phyloP scores from a whole-genome alignment of 2,797 vertebrate genomes.

The Sebastes alutus region DNA sequence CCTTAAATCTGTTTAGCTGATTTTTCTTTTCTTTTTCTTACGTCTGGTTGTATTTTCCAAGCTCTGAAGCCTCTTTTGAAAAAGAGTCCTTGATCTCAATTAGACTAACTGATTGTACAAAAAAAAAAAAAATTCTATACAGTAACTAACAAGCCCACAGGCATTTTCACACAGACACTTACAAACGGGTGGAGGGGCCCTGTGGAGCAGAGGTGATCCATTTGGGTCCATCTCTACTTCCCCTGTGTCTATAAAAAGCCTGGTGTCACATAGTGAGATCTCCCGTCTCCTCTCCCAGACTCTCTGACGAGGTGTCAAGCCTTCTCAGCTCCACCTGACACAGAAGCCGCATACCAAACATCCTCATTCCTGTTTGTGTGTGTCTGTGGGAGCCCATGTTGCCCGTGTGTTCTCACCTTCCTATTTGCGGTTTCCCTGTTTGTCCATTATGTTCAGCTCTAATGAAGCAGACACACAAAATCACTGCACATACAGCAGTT shows the following conservation, averaged over 20 bases:
- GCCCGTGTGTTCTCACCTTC: slow-evolving; percentile 57
- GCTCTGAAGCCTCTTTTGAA: neutral
- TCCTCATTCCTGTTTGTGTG: slow-evolving; percentile 77
- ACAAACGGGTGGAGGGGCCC: slow-evolving; percentile 35
- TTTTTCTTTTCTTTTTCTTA: neutral
- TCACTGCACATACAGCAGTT: neutral
- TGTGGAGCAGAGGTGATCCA: slow-evolving; percentile 51
- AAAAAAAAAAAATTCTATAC: neutral
- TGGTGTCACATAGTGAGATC: slow-evolving; percentile 69
- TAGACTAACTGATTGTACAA: neutral
- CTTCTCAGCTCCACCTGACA: slow-evolving; percentile 74
- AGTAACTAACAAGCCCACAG: slow-evolving; percentile 10
- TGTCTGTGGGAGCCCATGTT: slow-evolving; percentile 38
- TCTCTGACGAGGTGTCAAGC: slow-evolving; percentile 80
- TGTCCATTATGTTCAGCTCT: slow-evolving; percentile 30
- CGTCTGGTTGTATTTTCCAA: neutral
- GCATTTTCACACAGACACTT: slow-evolving; percentile 17
- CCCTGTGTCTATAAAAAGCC: slow-evolving; percentile 74
- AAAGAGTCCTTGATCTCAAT: neutral
- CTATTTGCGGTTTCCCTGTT: slow-evolving; percentile 50
- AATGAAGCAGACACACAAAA: slow-evolving; percentile 3
- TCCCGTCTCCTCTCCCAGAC: slow-evolving; percentile 67
- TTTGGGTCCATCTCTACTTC: slow-evolving; percentile 61
- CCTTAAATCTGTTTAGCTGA: neutral
- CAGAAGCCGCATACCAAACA: slow-evolving; percentile 78